Evolutionary conservation across 2,797 vertebrate species (phyloP), one percentile per base, ranked within the genome.

Genomic region (Syngnathus rostellatus): DNA sequence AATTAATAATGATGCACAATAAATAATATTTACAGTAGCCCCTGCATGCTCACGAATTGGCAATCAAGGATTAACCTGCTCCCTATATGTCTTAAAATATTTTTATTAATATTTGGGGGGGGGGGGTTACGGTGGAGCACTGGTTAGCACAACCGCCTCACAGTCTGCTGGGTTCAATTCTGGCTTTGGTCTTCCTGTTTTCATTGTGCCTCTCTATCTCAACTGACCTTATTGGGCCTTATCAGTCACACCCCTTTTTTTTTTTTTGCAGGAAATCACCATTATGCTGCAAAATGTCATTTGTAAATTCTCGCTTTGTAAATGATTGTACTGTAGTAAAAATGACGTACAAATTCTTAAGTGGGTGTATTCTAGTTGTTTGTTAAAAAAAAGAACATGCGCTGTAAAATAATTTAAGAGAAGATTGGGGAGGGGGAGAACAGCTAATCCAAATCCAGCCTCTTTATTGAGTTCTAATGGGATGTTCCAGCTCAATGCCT

Each of bases 401-500:
- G 16, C 19, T 12, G 43, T 31, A 12, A 10, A 21, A 40, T 31
- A 12, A 57, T 37, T 57, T 16, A 55, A 10, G 14, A 53, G 51
- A 43, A 66, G 23, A 57, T 16, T 1, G 25, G 14, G 54, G 12
- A 6, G 12, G 12, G 54, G 25, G 12, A 12, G 12, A 46, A 31
- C 39, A 54, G 53, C 14, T 41, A 16, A 43, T 62, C 40, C 39
- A 45, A 45, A 25, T 8, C 41, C 23, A 23, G 39, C 41, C 41
- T 64, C 40, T 70, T 58, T 65, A 72, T 67, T 23, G 72, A 58
- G 46, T 66, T 17, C 51, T 64, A 31, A 71, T 68, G 66, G 65
- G 80, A 69, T 72, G 72, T 58, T 83, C 70, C 71, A 64, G 65
- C 65, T 23, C n/a, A 12, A 10, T 62, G 59, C 38, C 39, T 62